A percentile compares a stretch with the other conserved stretches of the same genome.
phyloP scores from a whole-genome alignment of 1,140 invertebrate genomes.

The Ips nitidus region DNA sequence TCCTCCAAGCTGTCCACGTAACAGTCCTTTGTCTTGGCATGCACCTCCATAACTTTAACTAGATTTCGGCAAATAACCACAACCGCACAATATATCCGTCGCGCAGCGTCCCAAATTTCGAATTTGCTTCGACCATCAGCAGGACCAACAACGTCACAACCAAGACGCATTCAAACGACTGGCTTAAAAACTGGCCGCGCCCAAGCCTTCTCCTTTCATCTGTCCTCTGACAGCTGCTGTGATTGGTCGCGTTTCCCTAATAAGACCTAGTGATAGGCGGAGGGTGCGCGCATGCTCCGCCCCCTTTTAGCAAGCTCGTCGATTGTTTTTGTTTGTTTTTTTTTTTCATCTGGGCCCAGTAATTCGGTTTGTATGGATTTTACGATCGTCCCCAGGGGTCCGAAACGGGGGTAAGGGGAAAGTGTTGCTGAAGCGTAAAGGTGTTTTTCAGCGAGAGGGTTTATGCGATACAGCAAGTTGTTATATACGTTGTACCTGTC shows the following conservation, averaged over 20 bases:
- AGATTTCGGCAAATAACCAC: not conserved
- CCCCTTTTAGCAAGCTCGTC: conserved; percentile 12
- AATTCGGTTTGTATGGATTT: conserved; percentile 36
- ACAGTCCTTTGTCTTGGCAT: conserved; percentile 18
- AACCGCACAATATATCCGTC: not conserved
- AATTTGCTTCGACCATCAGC: not conserved
- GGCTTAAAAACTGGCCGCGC: conserved; percentile 16
- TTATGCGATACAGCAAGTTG: not conserved
- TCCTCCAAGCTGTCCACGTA: conserved; percentile 27
- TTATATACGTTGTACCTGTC: not conserved
- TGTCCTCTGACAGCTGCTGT: not conserved
- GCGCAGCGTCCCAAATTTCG: not conserved
- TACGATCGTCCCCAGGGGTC: not conserved
- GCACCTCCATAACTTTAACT: conserved; percentile 18
- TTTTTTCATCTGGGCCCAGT: conserved; percentile 1
- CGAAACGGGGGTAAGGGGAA: conserved; percentile 6
- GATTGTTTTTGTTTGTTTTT: conserved; percentile 37
- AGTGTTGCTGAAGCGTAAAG: not conserved
- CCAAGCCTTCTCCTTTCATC: conserved; percentile 21
- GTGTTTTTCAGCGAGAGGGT: not conserved
- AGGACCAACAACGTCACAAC: conserved; percentile 9
- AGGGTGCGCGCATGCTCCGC: not conserved
- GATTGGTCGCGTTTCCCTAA: conserved; percentile 16
- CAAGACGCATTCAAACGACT: conserved; percentile 20
- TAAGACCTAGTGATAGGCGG: conserved; percentile 4